Base-by-base conservation (phyloP, 1,140 invertebrate species). In the Saccostrea echinata region DNA sequence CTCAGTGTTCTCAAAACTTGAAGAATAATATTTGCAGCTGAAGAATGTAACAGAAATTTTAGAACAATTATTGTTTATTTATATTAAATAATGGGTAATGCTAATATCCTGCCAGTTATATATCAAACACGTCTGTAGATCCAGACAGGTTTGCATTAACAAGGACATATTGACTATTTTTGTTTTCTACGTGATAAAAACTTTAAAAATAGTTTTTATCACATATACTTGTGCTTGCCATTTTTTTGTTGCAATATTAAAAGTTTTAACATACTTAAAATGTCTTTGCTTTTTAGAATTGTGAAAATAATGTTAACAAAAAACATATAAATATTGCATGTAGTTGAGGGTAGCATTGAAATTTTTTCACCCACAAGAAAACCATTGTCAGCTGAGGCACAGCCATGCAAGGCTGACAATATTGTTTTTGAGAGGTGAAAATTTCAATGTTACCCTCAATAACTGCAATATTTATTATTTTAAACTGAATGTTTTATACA, bases 181-280 rank as follows among this genome's bases (percentile, higher is more conserved):
- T 33, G 68, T 61, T 61, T 61, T 61, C n/a, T 21, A 21, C 21
- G 55, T 76, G 68, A 30, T 76, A 1, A 76, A 76, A 76, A 33
- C 68, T 30, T n/a, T n/a, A 16, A 76, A 30, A n/a, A 30, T 76
- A 11, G 27, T 76, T 76, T 76, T 76, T 27, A 33, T 76, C 68
- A 76, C 18, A 71, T 71, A 27, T 24, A 76, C 16, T 76, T 76
- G 11, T 76, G 68, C 68, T 76, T 76, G 68, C 24, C 68, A 76
- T 33, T 27, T 76, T 76, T 71, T 71, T 76, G 68, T 76, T 76
- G 68, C 68, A 76, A 76, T 71, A 71, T 27, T 76, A 76, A 76
- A 76, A 76, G 24, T 76, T 76, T 21, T n/a, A 12, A 76, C 68
- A 30, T 30, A 76, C 33, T 33, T 16, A 16, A 76, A 30, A 33